These are phyloP conservation scores for Wiebesia pumilae DNA, from an alignment of 1,140 invertebrate genomes.

Conservation along the genomic window DNA sequence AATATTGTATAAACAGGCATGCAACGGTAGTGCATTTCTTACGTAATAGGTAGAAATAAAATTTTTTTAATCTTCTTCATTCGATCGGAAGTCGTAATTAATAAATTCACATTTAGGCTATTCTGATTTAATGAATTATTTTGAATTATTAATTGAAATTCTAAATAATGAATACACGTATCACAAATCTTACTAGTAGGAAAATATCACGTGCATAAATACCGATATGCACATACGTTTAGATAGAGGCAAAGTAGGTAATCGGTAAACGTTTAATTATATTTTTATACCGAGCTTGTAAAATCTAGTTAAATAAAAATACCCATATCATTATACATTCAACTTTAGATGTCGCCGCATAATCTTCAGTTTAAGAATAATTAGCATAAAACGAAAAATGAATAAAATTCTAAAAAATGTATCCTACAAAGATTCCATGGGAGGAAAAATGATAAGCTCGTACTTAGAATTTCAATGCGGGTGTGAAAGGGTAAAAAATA, in stretches of 20 bases:
- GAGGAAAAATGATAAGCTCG: background rate
- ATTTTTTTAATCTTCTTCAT: background rate
- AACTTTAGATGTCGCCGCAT: background rate
- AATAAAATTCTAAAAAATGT: background rate
- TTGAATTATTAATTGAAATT: too few species aligned
- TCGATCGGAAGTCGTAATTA: background rate
- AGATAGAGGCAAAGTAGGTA: background rate
- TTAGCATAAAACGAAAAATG: background rate
- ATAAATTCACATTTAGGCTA: background rate
- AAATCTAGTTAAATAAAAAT: too few species aligned
- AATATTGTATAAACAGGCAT: background rate
- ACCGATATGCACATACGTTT: background rate
- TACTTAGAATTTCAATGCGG: background rate
- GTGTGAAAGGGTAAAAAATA: conserved; percentile 20
- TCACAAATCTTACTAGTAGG: background rate
- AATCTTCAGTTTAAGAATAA: background rate
- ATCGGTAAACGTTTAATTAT: background rate
- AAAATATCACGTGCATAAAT: background rate
- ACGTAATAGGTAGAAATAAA: background rate
- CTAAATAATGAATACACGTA: background rate
- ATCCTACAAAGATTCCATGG: background rate
- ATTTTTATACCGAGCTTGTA: background rate
- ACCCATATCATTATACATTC: too few species aligned
- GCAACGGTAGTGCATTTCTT: background rate
- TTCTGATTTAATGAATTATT: too few species aligned